These are phyloP conservation scores for Hyles euphorbiae DNA, from an alignment of 1,140 invertebrate species.

Conservation along the genomic window DNA sequence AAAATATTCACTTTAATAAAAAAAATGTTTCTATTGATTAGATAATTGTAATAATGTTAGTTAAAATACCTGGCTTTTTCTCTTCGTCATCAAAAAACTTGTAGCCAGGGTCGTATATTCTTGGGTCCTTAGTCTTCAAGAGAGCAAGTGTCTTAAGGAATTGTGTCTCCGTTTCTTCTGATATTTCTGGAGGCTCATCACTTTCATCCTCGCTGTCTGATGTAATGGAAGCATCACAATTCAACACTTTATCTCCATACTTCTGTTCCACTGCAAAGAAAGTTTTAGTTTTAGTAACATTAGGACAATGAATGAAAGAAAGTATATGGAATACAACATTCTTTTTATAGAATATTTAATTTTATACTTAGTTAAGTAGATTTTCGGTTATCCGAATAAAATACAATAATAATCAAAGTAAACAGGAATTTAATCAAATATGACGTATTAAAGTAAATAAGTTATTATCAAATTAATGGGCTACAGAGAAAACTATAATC, in stretches of 20 bases:
- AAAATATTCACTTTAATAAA: too few species aligned
- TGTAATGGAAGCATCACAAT: conserved; percentile 33
- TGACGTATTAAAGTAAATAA: too few species aligned
- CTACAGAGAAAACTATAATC: too few species aligned
- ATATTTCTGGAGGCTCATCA: conserved; percentile 52
- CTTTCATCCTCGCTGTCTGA: conserved; percentile 65
- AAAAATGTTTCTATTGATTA: too few species aligned
- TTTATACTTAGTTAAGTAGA: too few species aligned
- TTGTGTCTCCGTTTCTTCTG: conserved; percentile 84
- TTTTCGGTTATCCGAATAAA: too few species aligned
- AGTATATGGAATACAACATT: background rate
- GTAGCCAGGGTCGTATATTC: conserved; percentile 87
- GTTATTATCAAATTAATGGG: too few species aligned
- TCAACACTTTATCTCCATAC: conserved; percentile 49
- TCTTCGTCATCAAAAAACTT: conserved; percentile 82
- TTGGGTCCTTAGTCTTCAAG: conserved; percentile 91
- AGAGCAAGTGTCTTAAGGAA: conserved; percentile 91
- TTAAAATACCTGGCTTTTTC: conserved; percentile 44
- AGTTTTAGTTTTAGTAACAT: conserved; percentile 1
- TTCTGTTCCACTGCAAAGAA: conserved; percentile 61
- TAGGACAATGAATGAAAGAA: background rate
- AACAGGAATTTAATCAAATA: too few species aligned
- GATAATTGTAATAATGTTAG: too few species aligned
- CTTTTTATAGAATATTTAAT: too few species aligned
- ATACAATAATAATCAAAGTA: too few species aligned